phyloP scores from a whole-genome alignment of 2,113 vertebrate species.

The Corapipo altera region DNA sequence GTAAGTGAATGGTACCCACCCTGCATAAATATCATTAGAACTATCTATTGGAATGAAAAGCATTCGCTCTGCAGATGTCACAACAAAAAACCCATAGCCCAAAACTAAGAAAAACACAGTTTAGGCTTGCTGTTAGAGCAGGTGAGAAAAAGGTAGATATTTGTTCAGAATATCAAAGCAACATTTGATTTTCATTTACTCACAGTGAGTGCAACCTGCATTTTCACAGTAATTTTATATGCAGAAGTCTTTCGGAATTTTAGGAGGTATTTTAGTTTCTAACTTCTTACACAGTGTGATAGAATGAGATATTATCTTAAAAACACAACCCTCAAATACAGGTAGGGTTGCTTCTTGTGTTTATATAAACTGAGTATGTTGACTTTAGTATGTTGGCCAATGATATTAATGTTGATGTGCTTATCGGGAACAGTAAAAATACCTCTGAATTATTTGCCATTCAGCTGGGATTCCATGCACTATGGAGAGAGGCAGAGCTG shows the following conservation, averaged over 20 bases:
- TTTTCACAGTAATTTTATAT: not conserved
- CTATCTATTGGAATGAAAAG: slow-evolving; percentile 16
- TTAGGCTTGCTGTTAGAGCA: not conserved
- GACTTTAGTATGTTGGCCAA: not conserved
- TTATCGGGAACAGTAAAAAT: not conserved
- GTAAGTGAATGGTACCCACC: not conserved
- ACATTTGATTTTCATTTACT: not conserved
- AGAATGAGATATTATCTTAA: not conserved
- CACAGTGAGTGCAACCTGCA: not conserved
- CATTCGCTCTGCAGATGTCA: not conserved
- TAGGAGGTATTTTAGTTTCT: not conserved
- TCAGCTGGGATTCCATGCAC: not conserved
- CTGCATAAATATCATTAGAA: not conserved
- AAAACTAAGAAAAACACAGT: slow-evolving; percentile 10
- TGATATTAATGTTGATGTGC: not conserved
- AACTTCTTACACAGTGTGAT: not conserved
- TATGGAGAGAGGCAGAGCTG: not conserved
- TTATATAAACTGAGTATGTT: not conserved
- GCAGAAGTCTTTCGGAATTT: not conserved
- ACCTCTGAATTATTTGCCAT: not conserved
- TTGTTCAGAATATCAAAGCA: not conserved
- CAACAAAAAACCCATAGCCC: slow-evolving; percentile 19
- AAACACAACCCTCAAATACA: not conserved
- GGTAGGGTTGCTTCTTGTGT: slow-evolving; percentile 19
- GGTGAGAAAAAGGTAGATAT: not conserved